Evolutionary conservation across 1,140 invertebrate genomes (phyloP).

Genomic region (Tetraneura akinire): DNA sequence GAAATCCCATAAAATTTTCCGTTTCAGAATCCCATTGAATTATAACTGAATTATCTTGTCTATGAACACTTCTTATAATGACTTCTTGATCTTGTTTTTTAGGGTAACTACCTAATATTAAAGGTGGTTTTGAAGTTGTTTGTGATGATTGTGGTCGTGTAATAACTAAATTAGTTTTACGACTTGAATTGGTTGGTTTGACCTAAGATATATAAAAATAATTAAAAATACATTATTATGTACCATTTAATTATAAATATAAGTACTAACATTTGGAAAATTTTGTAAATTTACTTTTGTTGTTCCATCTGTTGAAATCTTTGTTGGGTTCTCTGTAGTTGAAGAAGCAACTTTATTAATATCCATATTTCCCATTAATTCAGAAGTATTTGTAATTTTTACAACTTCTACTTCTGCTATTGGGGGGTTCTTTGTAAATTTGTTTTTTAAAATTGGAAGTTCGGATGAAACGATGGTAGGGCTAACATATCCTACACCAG

Average conservation of each 20-base stretch:
- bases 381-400: constrained; percentile 10
- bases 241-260: not conserved
- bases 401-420: constrained; percentile 10
- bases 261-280: constrained; percentile 5
- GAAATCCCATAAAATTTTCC: constrained; percentile 80
- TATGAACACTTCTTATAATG: constrained; percentile 78
- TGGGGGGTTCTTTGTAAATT: constrained; percentile 21
- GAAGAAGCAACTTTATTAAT: not conserved
- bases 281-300: not conserved
- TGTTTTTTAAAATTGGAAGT: constrained; percentile 1
- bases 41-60: constrained; percentile 84
- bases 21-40: constrained; percentile 89
- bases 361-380: not conserved
- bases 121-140: constrained; percentile 61
- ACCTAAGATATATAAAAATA: not conserved
- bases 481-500: constrained; percentile 54
- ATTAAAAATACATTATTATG: not conserved
- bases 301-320: not conserved
- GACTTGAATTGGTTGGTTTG: constrained; percentile 4
- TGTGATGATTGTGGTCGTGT: constrained; percentile 20
- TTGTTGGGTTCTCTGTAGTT: constrained; percentile 9
- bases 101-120: constrained; percentile 71
- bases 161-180: constrained; percentile 30
- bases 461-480: constrained; percentile 16
- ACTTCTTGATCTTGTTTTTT: constrained; percentile 65